phyloP scores from a whole-genome alignment of 2,888 invertebrate species.

The Drosophila macrospina region DNA sequence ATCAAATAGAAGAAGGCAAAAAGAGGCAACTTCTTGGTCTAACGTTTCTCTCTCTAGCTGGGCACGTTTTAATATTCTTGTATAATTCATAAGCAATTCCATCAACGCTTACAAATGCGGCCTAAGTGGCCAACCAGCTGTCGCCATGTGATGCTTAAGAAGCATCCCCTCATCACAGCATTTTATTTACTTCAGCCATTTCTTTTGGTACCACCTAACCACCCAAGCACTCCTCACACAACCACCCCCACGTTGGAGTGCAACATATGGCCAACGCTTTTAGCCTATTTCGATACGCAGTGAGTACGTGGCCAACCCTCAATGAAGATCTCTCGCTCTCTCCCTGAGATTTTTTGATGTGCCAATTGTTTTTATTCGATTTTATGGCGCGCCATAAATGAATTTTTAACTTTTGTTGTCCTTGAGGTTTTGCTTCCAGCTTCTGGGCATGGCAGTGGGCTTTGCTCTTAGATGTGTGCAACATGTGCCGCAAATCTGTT shows the following conservation, averaged over 20 bases:
- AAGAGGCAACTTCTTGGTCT: slow-evolving; percentile 13
- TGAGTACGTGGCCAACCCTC: slow-evolving; percentile 42
- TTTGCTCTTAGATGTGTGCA: slow-evolving; percentile 2
- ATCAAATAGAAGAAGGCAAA: slow-evolving; percentile 36
- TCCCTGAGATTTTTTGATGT: slow-evolving; percentile 70
- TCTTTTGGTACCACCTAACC: slow-evolving; percentile 29
- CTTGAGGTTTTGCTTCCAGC: slow-evolving; percentile 51
- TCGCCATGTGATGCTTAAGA: slow-evolving; percentile 70
- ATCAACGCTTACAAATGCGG: slow-evolving; percentile 80
- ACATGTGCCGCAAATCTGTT: slow-evolving; percentile 49
- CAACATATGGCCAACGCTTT: slow-evolving; percentile 66
- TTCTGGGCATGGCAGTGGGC: slow-evolving; percentile 10
- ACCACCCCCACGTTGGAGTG: slow-evolving; percentile 24
- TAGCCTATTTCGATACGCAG: slow-evolving; percentile 53
- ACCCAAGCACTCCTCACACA: slow-evolving; percentile 15
- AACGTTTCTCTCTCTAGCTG: slow-evolving; percentile 35
- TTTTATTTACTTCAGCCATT: slow-evolving; percentile 75
- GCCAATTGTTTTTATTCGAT: slow-evolving; percentile 83
- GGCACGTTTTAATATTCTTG: slow-evolving; percentile 81
- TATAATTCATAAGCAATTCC: slow-evolving; percentile 85
- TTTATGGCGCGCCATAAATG: slow-evolving; percentile 80
- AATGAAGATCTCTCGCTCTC: slow-evolving; percentile 70
- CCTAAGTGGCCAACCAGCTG: slow-evolving; percentile 86
- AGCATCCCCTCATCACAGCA: neutral
- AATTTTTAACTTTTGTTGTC: slow-evolving; percentile 73